These are phyloP conservation scores for Hozukius guyotensis DNA, from an alignment of 2,797 vertebrate genomes.

Conservation along the genomic window DNA sequence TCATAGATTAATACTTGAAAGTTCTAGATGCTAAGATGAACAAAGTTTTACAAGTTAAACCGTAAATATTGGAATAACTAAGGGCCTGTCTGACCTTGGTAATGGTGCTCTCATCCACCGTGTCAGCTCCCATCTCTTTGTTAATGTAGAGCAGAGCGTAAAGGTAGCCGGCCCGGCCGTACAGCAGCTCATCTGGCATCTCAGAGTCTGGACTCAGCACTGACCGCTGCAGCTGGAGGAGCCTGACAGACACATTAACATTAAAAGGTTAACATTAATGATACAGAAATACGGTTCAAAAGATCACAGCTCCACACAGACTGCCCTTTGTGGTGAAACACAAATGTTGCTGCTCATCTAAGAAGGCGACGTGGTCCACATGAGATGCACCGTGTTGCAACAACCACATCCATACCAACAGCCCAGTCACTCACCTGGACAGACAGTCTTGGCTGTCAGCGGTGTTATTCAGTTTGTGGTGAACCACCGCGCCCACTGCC, in stretches of 20 bases:
- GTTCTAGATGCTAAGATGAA: neutral
- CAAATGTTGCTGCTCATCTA: neutral
- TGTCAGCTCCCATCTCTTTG: conserved; percentile 86
- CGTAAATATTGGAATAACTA: neutral
- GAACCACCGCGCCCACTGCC: conserved; percentile 92
- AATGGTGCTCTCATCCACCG: conserved; percentile 85
- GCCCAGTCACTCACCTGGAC: conserved; percentile 81
- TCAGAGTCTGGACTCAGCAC: conserved; percentile 87
- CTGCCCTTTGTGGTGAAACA: neutral
- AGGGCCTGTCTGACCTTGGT: conserved; percentile 81
- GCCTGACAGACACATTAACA: conserved; percentile 69
- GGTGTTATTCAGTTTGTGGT: conserved; percentile 89
- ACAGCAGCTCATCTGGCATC: conserved; percentile 93
- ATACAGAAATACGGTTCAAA: too few relatives aligned
- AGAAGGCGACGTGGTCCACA: neutral
- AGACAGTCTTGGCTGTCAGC: conserved; percentile 91
- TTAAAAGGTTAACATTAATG: too few relatives aligned
- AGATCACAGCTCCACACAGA: too few relatives aligned
- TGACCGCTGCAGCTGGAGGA: conserved; percentile 90
- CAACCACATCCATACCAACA: neutral
- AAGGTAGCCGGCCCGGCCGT: conserved; percentile 92
- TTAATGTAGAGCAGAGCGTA: conserved; percentile 93
- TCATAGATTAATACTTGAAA: neutral
- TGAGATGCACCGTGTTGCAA: neutral
- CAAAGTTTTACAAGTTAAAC: neutral